phyloP scores from a whole-genome alignment of 1,140 invertebrate genomes.

The Latrodectus geometricus region DNA sequence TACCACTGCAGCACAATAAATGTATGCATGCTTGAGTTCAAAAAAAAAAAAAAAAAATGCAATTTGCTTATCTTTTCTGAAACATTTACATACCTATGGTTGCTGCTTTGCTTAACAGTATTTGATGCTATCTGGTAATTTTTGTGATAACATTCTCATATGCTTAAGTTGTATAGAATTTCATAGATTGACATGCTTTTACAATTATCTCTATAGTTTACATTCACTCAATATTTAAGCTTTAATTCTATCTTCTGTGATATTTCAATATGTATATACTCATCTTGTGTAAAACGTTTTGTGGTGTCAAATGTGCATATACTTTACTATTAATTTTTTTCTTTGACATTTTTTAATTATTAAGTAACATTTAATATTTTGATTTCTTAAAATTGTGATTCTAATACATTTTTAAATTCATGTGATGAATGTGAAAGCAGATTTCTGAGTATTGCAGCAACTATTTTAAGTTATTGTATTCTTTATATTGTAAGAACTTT shows the following conservation, averaged over 20 bases:
- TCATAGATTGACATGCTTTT: background rate
- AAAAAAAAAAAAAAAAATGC: background rate
- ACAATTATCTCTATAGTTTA: slow-evolving; percentile 1
- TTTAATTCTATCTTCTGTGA: slow-evolving; percentile 51
- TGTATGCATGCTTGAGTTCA: slow-evolving; percentile 10
- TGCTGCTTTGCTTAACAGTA: slow-evolving; percentile 40
- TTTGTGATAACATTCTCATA: background rate
- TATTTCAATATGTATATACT: slow-evolving; percentile 45
- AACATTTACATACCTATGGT: slow-evolving; percentile 22
- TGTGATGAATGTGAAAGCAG: too few species aligned
- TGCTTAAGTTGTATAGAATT: background rate
- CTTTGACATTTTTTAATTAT: too few species aligned
- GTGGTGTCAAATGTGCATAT: background rate
- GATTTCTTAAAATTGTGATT: too few species aligned
- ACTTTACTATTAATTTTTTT: too few species aligned
- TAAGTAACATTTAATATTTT: too few species aligned
- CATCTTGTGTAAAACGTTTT: slow-evolving; percentile 13
- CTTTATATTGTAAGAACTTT: too few species aligned
- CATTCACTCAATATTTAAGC: slow-evolving; percentile 14
- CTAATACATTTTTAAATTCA: too few species aligned
- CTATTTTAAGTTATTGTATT: too few species aligned
- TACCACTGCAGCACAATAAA: slow-evolving; percentile 38
- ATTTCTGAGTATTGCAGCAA: too few species aligned
- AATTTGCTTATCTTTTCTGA: slow-evolving; percentile 19
- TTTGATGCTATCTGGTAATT: slow-evolving; percentile 2